Evolutionary conservation across 1,140 invertebrate species (phyloP), one percentile per base, ranked within the genome.

Genomic region (Papilio machaon): DNA sequence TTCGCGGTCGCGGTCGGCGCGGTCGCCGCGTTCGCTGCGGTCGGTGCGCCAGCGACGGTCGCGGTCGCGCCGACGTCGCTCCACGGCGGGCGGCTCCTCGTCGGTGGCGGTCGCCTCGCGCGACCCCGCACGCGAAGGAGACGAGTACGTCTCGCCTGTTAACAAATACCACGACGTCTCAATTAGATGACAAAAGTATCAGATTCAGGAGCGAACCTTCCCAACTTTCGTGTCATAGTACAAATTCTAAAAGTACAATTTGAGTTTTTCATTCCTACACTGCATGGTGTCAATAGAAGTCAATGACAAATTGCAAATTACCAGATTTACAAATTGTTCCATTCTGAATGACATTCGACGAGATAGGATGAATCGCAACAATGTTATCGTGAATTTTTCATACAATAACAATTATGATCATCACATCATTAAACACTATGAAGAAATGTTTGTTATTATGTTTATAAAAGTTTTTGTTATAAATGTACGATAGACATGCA

Each of bases 131-230:
- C 92, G 90, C 46, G 90, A 88, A 46, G 92, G 87, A 82, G 92
- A 85, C 85, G 92, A 93, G 85, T 91, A 89, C 83, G 86, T 84
- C 91, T 96, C 91, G 90, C 95, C 84, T 95, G 88, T 49, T 8
- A 23, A 38, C 19, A 49, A 17, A 67, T 15, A 58, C 54, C 47
- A 10, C 47, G 7, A 10, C 47, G 7, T 9, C 17, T 58, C 17
- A 17, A 19, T n/a, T 1, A 58, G 17, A 58, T 5, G 49, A 52
- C 49, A 52, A 43, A 15, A 9, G 49, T 15, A 52, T 52, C 15
- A 6, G 13, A 13, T 52, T 52, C 49, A 52, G 49, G 2, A 15
- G 49, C 15, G 49, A 15, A 52, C 4, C 13, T 52, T 15, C 11
- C 47, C 13, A 49, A 49, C 6, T 17, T 52, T 49, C 10, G 47